Base-by-base conservation (phyloP, 2,888 invertebrate species). In the Eristalinus aeneus region DNA sequence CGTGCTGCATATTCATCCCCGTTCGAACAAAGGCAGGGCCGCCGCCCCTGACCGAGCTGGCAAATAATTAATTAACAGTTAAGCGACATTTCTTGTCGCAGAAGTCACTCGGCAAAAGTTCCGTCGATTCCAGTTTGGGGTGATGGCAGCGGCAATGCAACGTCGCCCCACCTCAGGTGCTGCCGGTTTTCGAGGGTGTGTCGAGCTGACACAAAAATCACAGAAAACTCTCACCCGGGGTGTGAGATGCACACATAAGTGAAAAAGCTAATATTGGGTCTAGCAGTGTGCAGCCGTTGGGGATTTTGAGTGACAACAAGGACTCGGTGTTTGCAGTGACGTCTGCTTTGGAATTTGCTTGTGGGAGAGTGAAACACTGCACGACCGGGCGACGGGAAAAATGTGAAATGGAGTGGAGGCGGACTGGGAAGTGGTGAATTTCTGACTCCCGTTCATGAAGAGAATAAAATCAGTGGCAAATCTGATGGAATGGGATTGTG, bases 191-290 rank as follows among this genome's bases (percentile, higher is more conserved):
- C 16, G 56, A 64, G 71, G 65, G 31, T 65, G 65, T 75, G 84
- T 69, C 64, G 31, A 65, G 58, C 53, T 81, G 73, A 71, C 71
- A 84, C 69, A 63, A 54, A 80, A 68, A 85, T 86, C 69, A 65
- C 46, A 16, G 16, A 46, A 46, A 46, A 16, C 46, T 54, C 27
- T 56, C 73, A 65, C 16, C 77, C n/a, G 46, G 34, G 82, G 12
- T n/a, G 12, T 10, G 53, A 20, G 77, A 61, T 86, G 73, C 81
- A 77, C 82, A 86, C 81, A 77, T 86, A 86, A 86, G 86, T 86
- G 82, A 39, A 82, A 86, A 86, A 82, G 86, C 86, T 86, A 78
- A 86, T 86, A 86, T 86, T 86, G 78, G 74, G 74, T 86, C 81
- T 80, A 63, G 56, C 79, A 16, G 71, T 76, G 75, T 63, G 22